Evolutionary conservation across 2,113 vertebrate species (phyloP).

Genomic region (Rhizomys pruinosus): DNA sequence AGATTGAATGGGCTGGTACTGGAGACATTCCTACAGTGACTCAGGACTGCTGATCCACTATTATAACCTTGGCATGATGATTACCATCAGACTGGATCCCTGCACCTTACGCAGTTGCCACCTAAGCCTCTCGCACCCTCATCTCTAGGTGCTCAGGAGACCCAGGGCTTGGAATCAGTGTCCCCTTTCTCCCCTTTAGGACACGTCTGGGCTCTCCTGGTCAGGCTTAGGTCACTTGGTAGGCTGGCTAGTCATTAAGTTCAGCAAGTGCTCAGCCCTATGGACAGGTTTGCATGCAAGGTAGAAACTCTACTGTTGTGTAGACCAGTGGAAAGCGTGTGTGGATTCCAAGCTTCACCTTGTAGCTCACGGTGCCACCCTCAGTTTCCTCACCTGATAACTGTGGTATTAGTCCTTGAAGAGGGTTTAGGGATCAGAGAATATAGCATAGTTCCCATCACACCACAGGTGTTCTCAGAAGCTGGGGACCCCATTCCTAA

Average conservation of each 20-base stretch:
- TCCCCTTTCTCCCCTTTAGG: neutral
- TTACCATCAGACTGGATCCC: neutral
- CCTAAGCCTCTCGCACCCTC: neutral
- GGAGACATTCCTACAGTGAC: neutral
- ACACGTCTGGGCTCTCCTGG: neutral
- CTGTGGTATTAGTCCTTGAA: neutral
- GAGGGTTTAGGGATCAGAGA: neutral
- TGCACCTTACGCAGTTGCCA: neutral
- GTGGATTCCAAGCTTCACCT: rapidly evolving
- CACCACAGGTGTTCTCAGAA: neutral
- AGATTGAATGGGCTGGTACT: neutral
- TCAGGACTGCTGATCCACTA: neutral
- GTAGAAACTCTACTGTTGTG: too few relatives aligned
- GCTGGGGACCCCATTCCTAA: neutral
- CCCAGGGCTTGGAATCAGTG: neutral
- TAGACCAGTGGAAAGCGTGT: neutral
- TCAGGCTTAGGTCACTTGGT: neutral
- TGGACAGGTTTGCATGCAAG: rapidly evolving
- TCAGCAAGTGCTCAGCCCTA: neutral
- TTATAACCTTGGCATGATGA: neutral
- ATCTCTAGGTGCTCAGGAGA: neutral
- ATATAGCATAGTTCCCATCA: neutral
- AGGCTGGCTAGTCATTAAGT: neutral
- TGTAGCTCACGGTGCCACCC: neutral
- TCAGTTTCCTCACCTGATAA: neutral